Conservation (phyloP, 2,888 invertebrate species). For the Notocelia uddmanniana region DNA sequence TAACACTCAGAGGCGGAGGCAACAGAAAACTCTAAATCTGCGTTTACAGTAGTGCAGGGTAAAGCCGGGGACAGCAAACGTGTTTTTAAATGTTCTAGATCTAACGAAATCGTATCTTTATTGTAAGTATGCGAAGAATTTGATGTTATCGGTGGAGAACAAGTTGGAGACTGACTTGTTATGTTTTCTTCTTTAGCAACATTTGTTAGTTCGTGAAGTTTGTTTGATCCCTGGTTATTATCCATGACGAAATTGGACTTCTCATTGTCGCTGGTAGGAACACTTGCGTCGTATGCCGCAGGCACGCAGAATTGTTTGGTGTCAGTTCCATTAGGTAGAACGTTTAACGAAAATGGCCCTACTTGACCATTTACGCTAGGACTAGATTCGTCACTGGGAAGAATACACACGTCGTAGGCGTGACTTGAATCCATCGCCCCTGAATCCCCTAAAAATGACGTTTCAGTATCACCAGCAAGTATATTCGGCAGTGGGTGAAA, state of each 20-base stretch:
- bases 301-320: not conserved
- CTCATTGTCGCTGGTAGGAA: not conserved
- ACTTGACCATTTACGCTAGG: not conserved
- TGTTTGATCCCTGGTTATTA: not conserved
- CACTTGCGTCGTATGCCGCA: not conserved
- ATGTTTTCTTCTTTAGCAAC: not conserved
- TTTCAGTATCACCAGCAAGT: not conserved
- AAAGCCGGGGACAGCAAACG: not conserved
- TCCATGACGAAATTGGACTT: not conserved
- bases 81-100: not conserved
- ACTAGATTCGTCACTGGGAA: not conserved
- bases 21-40: not conserved
- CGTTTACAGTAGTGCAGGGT: not conserved
- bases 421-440: not conserved
- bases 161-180: not conserved
- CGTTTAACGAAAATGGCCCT: not conserved
- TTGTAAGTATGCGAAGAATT: not conserved
- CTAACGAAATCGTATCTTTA: not conserved
- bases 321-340: not conserved
- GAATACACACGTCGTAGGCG: not conserved
- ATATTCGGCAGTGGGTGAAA: not conserved
- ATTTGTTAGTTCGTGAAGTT: not conserved
- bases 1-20: not conserved
- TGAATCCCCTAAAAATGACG: not conserved
- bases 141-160: not conserved